Evolutionary conservation across 2,888 invertebrate species (phyloP), one percentile per base, ranked within the genome.

Genomic region (Drosophila colorata): DNA sequence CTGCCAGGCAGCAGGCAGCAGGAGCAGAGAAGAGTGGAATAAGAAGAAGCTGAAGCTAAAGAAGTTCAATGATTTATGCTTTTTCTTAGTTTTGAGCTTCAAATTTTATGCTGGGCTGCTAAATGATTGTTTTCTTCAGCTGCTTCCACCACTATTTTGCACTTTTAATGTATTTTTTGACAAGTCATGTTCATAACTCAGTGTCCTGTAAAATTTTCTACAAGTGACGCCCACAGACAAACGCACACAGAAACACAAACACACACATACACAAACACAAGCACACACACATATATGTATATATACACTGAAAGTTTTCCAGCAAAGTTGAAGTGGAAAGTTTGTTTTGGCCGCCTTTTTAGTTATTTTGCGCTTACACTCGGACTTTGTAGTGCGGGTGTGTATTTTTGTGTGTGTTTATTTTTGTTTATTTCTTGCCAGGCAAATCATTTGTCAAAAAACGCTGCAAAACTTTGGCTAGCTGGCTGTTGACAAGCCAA

Each of bases 121-220:
- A 83, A 86, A 83, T 83, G 83, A 83, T 86, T 87, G 84, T 84
- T 84, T 81, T 83, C 66, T 47, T 64, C 61, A 49, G 46, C 63
- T 64, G 31, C 60, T 68, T 18, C 56, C 72, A 60, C 57, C 78
- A 82, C 78, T 82, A 78, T 71, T 83, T 80, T 83, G 80, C 80
- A 70, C 80, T 83, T 83, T 86, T 86, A 82, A 86, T 83, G 79
- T 85, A 67, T 80, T 82, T 83, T 80, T 75, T 83, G 87, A 86
- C 86, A 86, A 87, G 88, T 86, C 86, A 86, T 86, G 86, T 86
- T 87, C 86, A 86, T 86, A 87, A 86, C 87, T 86, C 88, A 87
- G 86, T 80, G 78, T 85, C 85, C 85, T 80, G 87, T 80, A 74
- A 80, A 85, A 87, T 76, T 73, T 73, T 33, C 69, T 56, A 59